Evolutionary conservation across 2,113 vertebrate species (phyloP), one percentile per base, ranked within the genome.

Genomic region (Mandrillus leucophaeus): DNA sequence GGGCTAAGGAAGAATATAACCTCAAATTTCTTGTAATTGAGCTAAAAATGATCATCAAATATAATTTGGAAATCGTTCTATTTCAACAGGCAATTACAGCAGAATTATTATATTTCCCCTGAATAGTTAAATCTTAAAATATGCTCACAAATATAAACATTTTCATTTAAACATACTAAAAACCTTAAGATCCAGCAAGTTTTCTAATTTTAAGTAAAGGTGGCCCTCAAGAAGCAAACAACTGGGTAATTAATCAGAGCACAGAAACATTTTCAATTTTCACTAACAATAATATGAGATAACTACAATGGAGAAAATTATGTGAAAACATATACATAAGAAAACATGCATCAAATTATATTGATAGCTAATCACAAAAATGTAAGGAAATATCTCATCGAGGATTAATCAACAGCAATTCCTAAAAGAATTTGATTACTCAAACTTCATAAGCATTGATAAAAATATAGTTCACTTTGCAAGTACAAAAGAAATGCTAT

Each of bases 1-100:
- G 92, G 85, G 98, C 97, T 99, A 99, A 99, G 99, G 98, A 98
- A 99, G 97, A 98, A 97, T 48, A 79, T 22, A 80, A 93, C 59
- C 94, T 89, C 7, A 43, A 87, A 96, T 90, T 87, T 95, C 18
- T 75, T 75, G 27, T 64, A 85, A 40, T 64, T 30, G 81, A 88
- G 43, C 68, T 97, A 89, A 59, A 96, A 93, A 70, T 40, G 8
- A 12, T n/a, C 18, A 80, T 72, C 55, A 92, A 64, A 78, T 52
- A 52, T 73, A 85, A 96, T n/a, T 87, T 30, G 75, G 9, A 93
- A 97, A 83, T 1, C 20, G 2, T 79, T 20, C 35, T 93, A 73
- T n/a, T 93, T 91, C 25, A 87, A 70, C 11, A 59, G 18, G 50
- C 50, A 95, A 79, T 79, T 61, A 76, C 0, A 79, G 43, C 0